Conservation (phyloP, 2,888 invertebrate genomes). For the Molanna angustata region DNA sequence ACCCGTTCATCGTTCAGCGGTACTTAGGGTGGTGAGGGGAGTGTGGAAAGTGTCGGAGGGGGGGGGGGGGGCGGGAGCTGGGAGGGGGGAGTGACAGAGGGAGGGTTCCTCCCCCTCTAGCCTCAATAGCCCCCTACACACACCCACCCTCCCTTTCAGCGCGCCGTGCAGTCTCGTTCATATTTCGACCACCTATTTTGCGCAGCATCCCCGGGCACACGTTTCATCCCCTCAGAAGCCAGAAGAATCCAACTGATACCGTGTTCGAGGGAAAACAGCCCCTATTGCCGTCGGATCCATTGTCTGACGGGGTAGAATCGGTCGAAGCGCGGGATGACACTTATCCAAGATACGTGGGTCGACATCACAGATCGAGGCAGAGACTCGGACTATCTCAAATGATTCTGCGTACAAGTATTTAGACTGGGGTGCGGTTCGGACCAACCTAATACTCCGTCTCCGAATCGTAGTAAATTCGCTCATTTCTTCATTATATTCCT, state of each 20-base stretch:
- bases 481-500: slow-evolving; percentile 14
- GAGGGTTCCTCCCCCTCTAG: slow-evolving; percentile 37
- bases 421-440: slow-evolving; percentile 31
- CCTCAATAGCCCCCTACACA: slow-evolving; percentile 35
- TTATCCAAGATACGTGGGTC: not conserved
- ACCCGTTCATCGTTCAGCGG: slow-evolving; percentile 15
- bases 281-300: slow-evolving; percentile 31
- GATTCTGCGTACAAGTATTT: slow-evolving; percentile 31
- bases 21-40: too few species aligned
- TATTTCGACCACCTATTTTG: slow-evolving; percentile 58
- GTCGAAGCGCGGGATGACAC: slow-evolving; percentile 36
- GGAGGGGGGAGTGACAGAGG: too few species aligned
- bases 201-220: slow-evolving; percentile 59
- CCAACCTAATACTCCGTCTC: slow-evolving; percentile 29
- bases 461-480: slow-evolving; percentile 21
- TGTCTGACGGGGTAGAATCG: slow-evolving; percentile 33
- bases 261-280: slow-evolving; percentile 36
- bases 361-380: slow-evolving; percentile 16
- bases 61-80: too few species aligned
- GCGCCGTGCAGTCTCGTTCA: slow-evolving; percentile 59
- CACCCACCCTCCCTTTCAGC: slow-evolving; percentile 45
- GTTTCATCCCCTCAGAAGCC: slow-evolving; percentile 51
- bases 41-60: too few species aligned
- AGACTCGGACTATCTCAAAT: slow-evolving; percentile 25
- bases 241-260: slow-evolving; percentile 40